phyloP scores from a whole-genome alignment of 1,140 invertebrate species.

The Tribolium madens region DNA sequence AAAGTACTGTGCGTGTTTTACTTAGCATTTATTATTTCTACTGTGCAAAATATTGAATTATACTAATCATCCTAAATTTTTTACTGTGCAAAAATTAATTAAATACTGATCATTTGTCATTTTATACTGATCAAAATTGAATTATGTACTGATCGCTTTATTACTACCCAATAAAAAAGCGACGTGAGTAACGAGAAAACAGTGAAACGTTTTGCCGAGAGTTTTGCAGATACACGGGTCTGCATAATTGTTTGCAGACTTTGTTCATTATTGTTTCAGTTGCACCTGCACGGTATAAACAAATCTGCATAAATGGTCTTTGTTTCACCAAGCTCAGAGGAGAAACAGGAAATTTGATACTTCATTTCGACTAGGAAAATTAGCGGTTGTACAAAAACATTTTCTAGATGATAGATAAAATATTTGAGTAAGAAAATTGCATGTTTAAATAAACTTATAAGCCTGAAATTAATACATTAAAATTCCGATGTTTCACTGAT shows the following conservation, averaged over 20 bases:
- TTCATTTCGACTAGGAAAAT: not conserved
- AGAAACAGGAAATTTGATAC: not conserved
- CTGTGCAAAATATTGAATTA: too few species aligned
- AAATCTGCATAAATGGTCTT: not conserved
- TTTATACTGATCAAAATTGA: too few species aligned
- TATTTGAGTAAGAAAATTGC: not conserved
- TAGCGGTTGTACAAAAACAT: not conserved
- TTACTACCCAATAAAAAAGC: too few species aligned
- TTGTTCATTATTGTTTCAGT: not conserved
- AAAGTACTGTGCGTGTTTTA: too few species aligned
- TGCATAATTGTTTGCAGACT: not conserved
- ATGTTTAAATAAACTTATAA: not conserved
- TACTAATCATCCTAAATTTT: too few species aligned
- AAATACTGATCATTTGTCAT: too few species aligned
- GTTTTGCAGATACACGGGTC: not conserved
- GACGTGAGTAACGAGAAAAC: too few species aligned
- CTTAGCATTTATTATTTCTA: too few species aligned
- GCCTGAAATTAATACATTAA: not conserved
- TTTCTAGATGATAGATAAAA: not conserved
- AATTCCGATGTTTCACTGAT: not conserved
- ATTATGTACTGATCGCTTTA: too few species aligned
- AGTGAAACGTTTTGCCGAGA: too few species aligned
- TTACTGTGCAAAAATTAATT: too few species aligned
- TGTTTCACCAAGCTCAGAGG: not conserved
- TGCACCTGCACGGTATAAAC: not conserved